phyloP scores from a whole-genome alignment of 1,140 invertebrate genomes.

The Drosophila bocki region DNA sequence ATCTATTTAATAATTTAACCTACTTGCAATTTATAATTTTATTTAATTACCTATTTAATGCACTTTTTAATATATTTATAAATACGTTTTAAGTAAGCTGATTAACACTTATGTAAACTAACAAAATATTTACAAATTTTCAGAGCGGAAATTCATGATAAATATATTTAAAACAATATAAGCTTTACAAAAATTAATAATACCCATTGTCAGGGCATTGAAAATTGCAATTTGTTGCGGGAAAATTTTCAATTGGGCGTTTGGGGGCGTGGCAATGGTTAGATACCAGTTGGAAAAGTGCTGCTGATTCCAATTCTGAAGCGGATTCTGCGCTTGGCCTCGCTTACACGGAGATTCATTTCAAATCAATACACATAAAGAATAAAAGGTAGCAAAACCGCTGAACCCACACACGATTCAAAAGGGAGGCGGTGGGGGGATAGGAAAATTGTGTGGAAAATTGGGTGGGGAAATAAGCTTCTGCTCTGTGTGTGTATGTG shows the following conservation, averaged over 20 bases:
- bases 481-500: background rate
- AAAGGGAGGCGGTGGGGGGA: background rate
- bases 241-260: slow-evolving; percentile 6
- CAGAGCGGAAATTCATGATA: no score
- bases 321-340: slow-evolving; percentile 51
- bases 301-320: slow-evolving; percentile 17
- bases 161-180: background rate
- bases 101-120: no score
- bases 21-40: no score
- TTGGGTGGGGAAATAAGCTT: slow-evolving; percentile 9
- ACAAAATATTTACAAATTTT: no score
- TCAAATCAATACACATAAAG: slow-evolving; percentile 82
- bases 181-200: no score
- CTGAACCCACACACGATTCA: slow-evolving; percentile 41
- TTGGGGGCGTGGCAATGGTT: slow-evolving; percentile 2
- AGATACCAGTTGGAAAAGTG: slow-evolving; percentile 19
- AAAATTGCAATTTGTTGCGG: slow-evolving; percentile 26
- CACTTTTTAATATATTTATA: no score
- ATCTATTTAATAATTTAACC: no score
- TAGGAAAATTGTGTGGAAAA: slow-evolving; percentile 10
- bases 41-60: no score
- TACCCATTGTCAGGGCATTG: background rate
- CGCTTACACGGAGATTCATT: slow-evolving; percentile 78
- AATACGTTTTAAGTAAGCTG: no score
- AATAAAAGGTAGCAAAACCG: slow-evolving; percentile 65